These are phyloP conservation scores for Myopa tessellatipennis DNA, from an alignment of 2,888 invertebrate genomes.

Conservation along the genomic window DNA sequence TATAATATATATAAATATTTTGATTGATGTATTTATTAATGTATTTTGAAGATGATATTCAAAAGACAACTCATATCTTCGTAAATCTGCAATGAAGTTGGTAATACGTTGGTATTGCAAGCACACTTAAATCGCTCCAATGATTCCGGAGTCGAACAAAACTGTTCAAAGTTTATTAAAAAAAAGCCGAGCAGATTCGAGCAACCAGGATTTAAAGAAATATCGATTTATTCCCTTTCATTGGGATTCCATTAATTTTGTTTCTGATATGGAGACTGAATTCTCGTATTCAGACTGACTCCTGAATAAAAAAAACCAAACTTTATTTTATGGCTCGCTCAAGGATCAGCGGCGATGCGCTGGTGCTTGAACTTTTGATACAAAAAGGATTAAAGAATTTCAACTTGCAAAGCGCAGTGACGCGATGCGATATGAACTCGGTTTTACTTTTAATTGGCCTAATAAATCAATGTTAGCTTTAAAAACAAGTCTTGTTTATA, in stretches of 20 bases:
- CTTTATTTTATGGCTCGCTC: background rate
- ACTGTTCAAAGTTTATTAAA: no score
- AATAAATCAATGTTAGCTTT: background rate
- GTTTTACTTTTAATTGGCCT: background rate
- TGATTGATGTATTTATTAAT: no score
- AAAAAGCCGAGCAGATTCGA: no score
- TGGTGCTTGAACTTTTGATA: slow-evolving; percentile 18
- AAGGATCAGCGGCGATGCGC: slow-evolving; percentile 23
- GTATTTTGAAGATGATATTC: no score
- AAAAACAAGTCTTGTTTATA: background rate
- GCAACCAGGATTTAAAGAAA: no score
- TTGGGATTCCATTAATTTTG: background rate
- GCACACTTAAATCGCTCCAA: no score
- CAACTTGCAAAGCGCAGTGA: background rate
- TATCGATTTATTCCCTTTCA: no score
- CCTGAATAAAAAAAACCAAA: slow-evolving; percentile 15
- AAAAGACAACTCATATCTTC: no score
- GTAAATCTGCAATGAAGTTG: no score
- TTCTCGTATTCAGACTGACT: background rate
- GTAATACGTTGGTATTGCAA: no score
- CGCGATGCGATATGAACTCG: slow-evolving; percentile 1
- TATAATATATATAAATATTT: no score
- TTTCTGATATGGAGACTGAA: background rate
- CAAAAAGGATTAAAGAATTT: slow-evolving; percentile 12
- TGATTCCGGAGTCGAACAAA: no score